Evolutionary conservation across 2,113 vertebrate species (phyloP).

Genomic region (Conger conger): DNA sequence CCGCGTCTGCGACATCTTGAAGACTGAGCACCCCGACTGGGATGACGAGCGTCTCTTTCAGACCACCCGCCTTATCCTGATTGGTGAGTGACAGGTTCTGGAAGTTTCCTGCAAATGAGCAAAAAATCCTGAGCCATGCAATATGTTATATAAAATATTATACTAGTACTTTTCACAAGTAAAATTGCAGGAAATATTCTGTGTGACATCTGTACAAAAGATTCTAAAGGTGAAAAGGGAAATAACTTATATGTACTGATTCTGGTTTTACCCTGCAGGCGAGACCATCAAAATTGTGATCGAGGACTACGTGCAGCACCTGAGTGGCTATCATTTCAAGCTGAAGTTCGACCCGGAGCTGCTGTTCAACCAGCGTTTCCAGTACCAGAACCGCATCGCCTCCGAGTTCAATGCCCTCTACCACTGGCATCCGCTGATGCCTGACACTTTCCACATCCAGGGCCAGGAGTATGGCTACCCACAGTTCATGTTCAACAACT

Average conservation of each 20-base stretch:
- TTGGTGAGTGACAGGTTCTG: slow-evolving; percentile 71
- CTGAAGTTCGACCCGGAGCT: slow-evolving; percentile 94
- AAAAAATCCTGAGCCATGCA: neutral
- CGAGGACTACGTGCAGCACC: slow-evolving; percentile 95
- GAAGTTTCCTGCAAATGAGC: neutral
- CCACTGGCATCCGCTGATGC: slow-evolving; percentile 97
- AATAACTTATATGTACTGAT: neutral
- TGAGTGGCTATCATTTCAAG: slow-evolving; percentile 95
- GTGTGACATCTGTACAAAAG: too few species aligned
- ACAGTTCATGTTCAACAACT: slow-evolving; percentile 93
- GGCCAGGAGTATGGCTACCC: slow-evolving; percentile 82
- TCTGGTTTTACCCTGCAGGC: slow-evolving; percentile 62
- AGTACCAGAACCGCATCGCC: slow-evolving; percentile 95
- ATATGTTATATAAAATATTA: too few species aligned
- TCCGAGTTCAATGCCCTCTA: slow-evolving; percentile 96
- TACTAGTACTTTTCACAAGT: too few species aligned
- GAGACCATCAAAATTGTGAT: slow-evolving; percentile 98
- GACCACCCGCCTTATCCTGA: slow-evolving; percentile 86
- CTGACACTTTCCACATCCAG: slow-evolving; percentile 83
- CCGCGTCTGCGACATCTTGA: slow-evolving; percentile 88
- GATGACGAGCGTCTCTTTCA: slow-evolving; percentile 92
- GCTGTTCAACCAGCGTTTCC: slow-evolving; percentile 88
- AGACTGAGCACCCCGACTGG: slow-evolving; percentile 87
- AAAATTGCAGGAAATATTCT: too few species aligned
- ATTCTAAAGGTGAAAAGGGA: too few species aligned